Conservation (phyloP, 1,140 invertebrate species). For the Palaemon carinicauda region DNA sequence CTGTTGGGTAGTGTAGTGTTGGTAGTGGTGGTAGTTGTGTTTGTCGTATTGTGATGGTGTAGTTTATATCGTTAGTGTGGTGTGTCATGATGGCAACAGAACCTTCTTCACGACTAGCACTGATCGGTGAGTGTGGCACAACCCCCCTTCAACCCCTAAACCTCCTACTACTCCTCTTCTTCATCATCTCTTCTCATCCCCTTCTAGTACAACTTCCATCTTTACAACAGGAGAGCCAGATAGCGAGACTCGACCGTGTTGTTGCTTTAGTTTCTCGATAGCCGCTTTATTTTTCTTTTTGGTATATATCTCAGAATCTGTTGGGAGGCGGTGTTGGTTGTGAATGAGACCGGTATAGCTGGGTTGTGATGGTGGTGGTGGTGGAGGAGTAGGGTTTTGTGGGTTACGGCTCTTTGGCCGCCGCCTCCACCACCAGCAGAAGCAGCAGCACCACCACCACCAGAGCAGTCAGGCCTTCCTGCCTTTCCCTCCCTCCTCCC, state of each 20-base stretch:
- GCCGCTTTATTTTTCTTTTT: too few species aligned
- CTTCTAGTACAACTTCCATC: too few species aligned
- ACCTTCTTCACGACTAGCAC: not conserved
- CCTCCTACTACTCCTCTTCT: too few species aligned
- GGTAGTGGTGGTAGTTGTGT: not conserved
- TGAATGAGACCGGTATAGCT: too few species aligned
- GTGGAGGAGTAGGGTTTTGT: not conserved
- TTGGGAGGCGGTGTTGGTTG: too few species aligned
- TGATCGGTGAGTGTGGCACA: too few species aligned
- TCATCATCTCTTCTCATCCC: too few species aligned
- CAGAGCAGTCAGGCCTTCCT: not conserved
- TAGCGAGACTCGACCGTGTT: too few species aligned
- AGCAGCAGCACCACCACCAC: not conserved
- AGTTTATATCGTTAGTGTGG: not conserved
- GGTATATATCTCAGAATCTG: too few species aligned
- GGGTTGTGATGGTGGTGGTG: not conserved
- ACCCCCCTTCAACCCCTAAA: too few species aligned
- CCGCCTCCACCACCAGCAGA: not conserved
- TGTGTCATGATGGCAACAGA: not conserved
- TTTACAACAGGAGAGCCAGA: too few species aligned
- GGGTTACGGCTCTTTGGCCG: not conserved
- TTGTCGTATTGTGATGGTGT: not conserved
- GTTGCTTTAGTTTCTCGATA: too few species aligned
- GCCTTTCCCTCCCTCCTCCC: not conserved
- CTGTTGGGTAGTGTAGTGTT: conserved; percentile 14